A percentile compares a stretch with the other conserved stretches of the same genome.
Evolutionary conservation across 2,888 invertebrate genomes (phyloP).

Genomic region (Liposcelis brunnea): DNA sequence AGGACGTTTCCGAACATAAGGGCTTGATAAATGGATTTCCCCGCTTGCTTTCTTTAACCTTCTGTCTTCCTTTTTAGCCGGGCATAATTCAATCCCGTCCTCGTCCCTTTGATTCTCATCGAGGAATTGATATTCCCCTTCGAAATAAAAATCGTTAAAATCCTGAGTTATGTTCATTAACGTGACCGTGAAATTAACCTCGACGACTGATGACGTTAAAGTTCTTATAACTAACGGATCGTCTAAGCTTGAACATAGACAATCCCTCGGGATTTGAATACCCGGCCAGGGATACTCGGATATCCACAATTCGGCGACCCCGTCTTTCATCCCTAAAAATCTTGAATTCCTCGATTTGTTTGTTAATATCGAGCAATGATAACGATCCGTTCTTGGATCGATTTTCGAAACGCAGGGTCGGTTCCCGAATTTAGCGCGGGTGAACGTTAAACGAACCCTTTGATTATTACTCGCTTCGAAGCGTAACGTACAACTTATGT

Average conservation of each 20-base stretch:
- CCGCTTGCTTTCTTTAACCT: conserved; percentile 53
- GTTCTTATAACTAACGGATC: conserved; percentile 47
- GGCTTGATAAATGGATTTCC: conserved; percentile 49
- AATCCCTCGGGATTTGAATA: conserved; percentile 49
- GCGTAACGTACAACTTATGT: conserved; percentile 55
- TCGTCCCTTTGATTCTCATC: conserved; percentile 37
- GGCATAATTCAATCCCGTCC: conserved; percentile 35
- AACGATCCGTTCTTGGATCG: conserved; percentile 44
- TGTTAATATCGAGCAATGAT: conserved; percentile 42
- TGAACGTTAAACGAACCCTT: conserved; percentile 48
- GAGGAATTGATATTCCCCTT: conserved; percentile 49
- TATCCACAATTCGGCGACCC: conserved; percentile 42
- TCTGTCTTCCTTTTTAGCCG: conserved; percentile 45
- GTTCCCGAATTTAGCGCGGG: conserved; percentile 49
- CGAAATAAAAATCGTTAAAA: conserved; percentile 61
- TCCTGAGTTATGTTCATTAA: conserved; percentile 69
- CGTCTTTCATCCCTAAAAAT: conserved; percentile 24
- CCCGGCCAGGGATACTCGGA: conserved; percentile 54
- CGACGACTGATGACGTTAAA: conserved; percentile 49
- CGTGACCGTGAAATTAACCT: conserved; percentile 54
- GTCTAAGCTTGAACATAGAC: conserved; percentile 51
- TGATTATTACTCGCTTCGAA: conserved; percentile 55
- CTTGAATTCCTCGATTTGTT: conserved; percentile 24
- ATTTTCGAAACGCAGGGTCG: conserved; percentile 47
- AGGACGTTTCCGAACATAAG: conserved; percentile 21